Base-by-base conservation (phyloP, 1,140 invertebrate species). In the Cylas formicarius region DNA sequence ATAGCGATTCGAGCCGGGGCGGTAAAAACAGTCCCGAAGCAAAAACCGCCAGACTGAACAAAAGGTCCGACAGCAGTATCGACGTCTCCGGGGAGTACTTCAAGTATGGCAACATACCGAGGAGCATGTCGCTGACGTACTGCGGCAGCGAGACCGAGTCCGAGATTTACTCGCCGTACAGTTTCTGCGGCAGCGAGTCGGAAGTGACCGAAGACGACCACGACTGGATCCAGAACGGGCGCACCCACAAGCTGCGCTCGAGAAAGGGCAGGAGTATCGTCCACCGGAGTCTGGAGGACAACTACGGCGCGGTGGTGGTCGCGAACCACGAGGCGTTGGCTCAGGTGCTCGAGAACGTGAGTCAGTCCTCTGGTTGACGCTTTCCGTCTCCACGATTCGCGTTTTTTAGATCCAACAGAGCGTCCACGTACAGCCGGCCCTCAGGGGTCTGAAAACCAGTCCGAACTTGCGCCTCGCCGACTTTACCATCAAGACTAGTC, bases 311-410 rank as follows among this genome's bases (percentile, higher is more conserved):
- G 26, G 85, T 90, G 2, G 78, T 89, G 24, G 80, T 86, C n/a
- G 86, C 86, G 22, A 90, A 90, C 70, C 85, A 88, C 58, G 84
- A 89, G 67, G 84, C 87, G 2, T 71, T 90, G 0, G 81, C 85
- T 20, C 85, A 89, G 68, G 77, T 90, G 56, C 69, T 89, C 31
- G 83, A 87, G 62, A 84, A 86, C 72, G 85, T 86, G 74, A 64
- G 49, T 40, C 34, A 16, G 18, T 14, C 9, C 20, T 7, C 22
- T 17, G 5, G 6, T 6, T n/a, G 4, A 26, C 5, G 17, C 9
- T 13, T 38, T 24, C 1, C 7, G 10, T 6, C 4, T n/a, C 7
- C 3, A 41, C 8, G 13, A 18, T 7, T 22, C 18, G 20, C 7
- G 11, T 50, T 41, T 57, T 64, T 2, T 61, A 86, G 82, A 74